Evolutionary conservation across 2,797 vertebrate genomes (phyloP).

Genomic region (Crenichthys baileyi): DNA sequence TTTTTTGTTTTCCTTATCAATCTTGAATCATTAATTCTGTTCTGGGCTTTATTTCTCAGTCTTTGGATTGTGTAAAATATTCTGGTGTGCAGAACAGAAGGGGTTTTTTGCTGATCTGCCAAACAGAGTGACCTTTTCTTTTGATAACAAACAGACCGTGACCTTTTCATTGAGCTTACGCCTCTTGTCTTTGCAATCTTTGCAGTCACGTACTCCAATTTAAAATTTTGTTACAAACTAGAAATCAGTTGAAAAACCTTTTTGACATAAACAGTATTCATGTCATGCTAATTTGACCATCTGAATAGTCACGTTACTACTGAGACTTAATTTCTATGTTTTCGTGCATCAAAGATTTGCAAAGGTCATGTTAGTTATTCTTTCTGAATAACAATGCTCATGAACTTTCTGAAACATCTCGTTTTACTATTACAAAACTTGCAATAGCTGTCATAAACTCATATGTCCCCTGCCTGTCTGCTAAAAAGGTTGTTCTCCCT

Average conservation of each 20-base stretch:
- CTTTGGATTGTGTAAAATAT: background rate
- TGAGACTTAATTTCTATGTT: too few species aligned
- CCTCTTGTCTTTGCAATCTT: background rate
- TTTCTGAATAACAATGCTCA: too few species aligned
- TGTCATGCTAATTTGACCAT: background rate
- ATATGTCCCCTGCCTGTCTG: too few species aligned
- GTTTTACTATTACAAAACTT: too few species aligned
- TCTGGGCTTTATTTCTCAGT: too few species aligned
- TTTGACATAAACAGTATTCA: background rate
- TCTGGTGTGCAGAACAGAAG: background rate
- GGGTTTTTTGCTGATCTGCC: slow-evolving; percentile 6
- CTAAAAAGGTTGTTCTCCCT: too few species aligned
- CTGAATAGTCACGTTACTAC: too few species aligned
- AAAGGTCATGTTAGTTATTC: too few species aligned
- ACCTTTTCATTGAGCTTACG: background rate
- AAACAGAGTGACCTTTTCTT: background rate
- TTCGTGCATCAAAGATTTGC: too few species aligned
- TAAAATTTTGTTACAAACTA: background rate
- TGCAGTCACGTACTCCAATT: background rate
- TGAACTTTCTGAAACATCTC: too few species aligned
- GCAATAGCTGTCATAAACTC: too few species aligned
- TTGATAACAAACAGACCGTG: background rate
- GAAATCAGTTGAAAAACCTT: background rate
- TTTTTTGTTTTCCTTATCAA: background rate
- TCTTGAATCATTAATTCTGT: background rate